These are phyloP conservation scores for Macrobrachium nipponense DNA, from an alignment of 1,140 invertebrate species.

Conservation along the genomic window DNA sequence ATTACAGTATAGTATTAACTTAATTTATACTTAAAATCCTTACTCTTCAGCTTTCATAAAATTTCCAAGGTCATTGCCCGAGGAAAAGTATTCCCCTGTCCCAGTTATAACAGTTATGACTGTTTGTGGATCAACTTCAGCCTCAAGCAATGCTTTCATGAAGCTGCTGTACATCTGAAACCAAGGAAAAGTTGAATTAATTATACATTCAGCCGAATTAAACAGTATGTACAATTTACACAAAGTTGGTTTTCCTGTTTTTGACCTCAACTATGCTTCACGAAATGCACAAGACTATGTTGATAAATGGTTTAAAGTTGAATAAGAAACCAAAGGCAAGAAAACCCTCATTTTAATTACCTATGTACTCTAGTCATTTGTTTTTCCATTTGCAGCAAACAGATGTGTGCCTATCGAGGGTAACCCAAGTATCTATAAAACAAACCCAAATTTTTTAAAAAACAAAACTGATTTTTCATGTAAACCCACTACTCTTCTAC, in stretches of 20 bases:
- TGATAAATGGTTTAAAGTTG: too few species aligned
- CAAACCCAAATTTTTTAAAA: too few species aligned
- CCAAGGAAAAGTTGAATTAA: background rate
- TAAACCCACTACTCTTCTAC: too few species aligned
- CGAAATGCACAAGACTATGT: too few species aligned
- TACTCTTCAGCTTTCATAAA: background rate
- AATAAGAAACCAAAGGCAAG: too few species aligned
- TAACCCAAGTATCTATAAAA: too few species aligned
- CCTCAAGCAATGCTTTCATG: slow-evolving; percentile 14
- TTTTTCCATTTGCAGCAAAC: too few species aligned
- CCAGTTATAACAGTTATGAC: slow-evolving; percentile 60
- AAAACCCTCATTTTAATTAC: too few species aligned
- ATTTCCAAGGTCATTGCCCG: slow-evolving; percentile 62
- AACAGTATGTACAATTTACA: background rate
- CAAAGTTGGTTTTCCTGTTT: background rate
- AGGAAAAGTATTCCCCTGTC: slow-evolving; percentile 63
- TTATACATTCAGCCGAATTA: background rate
- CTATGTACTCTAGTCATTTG: too few species aligned
- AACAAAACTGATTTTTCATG: too few species aligned
- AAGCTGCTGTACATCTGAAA: slow-evolving; percentile 36
- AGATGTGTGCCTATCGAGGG: too few species aligned
- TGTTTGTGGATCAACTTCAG: slow-evolving; percentile 46
- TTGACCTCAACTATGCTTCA: background rate
- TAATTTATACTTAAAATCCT: background rate
- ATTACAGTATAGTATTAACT: background rate